phyloP scores from a whole-genome alignment of 2,797 vertebrate genomes.

The Coregonus sp. region DNA sequence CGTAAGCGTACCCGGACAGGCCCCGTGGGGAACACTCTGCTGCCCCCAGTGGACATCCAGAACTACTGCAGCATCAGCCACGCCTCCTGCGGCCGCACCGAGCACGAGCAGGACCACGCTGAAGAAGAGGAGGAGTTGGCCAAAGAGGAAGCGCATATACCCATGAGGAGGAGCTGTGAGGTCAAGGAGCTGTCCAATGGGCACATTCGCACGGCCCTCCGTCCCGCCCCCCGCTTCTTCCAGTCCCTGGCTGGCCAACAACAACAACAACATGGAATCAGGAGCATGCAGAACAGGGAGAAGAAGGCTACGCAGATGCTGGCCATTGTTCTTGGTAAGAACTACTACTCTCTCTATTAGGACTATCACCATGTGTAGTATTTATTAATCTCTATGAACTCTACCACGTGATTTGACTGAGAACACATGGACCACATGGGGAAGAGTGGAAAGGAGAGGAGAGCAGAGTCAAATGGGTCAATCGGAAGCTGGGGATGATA shows the following conservation, averaged over 20 bases:
- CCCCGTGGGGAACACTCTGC: constrained; percentile 71
- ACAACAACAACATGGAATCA: constrained; percentile 60
- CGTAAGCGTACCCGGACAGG: constrained; percentile 75
- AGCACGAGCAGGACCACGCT: constrained; percentile 51
- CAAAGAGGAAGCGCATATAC: constrained; percentile 41
- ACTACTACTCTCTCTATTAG: not conserved
- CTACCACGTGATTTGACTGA: not conserved
- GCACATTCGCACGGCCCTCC: constrained; percentile 79
- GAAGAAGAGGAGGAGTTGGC: constrained; percentile 33
- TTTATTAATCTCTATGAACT: not conserved
- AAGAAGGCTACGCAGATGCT: constrained; percentile 96
- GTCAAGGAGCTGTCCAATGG: constrained; percentile 84
- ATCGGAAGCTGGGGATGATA: not conserved
- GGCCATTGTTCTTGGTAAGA: constrained; percentile 91
- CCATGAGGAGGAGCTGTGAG: constrained; percentile 75
- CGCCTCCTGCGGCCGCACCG: constrained; percentile 75
- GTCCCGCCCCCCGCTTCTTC: constrained; percentile 54
- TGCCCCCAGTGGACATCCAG: constrained; percentile 77
- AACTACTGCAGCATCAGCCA: constrained; percentile 89
- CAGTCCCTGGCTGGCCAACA: constrained; percentile 44
- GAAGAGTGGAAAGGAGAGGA: not conserved
- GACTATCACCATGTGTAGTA: not conserved
- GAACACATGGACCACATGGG: not conserved
- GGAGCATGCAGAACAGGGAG: constrained; percentile 86
- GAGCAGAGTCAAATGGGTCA: not conserved